A percentile compares a stretch with the other conserved stretches of the same genome.
phyloP scores from a whole-genome alignment of 2,888 invertebrate species.

The Diarsia rubi region DNA sequence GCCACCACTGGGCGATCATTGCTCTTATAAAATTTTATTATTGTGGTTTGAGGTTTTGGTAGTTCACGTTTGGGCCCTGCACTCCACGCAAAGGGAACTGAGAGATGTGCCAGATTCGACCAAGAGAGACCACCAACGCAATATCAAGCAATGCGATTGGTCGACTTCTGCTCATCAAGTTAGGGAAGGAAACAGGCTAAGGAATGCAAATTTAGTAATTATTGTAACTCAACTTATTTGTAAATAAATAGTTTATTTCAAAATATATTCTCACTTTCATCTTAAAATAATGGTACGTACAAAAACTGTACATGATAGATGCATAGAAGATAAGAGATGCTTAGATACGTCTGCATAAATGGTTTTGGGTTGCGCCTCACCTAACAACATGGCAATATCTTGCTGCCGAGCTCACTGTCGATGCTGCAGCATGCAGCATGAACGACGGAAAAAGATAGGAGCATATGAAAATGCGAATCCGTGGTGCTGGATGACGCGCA shows the following conservation, averaged over 20 bases:
- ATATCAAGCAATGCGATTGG: neutral
- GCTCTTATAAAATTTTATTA: too few relatives aligned
- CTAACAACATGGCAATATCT: neutral
- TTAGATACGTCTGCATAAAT: neutral
- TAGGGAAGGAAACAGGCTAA: too few relatives aligned
- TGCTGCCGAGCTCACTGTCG: too few relatives aligned
- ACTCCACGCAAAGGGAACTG: neutral
- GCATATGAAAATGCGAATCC: neutral
- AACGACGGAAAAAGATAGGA: neutral
- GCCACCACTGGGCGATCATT: too few relatives aligned
- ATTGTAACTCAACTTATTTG: neutral
- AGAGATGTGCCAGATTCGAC: neutral
- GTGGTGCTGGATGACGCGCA: neutral
- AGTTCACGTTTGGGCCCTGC: neutral
- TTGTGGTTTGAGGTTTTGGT: neutral
- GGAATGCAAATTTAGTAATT: neutral
- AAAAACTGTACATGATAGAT: neutral
- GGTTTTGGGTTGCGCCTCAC: neutral
- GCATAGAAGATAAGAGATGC: too few relatives aligned
- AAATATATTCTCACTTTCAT: neutral
- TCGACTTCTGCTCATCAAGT: neutral
- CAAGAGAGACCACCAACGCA: neutral
- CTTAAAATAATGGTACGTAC: neutral
- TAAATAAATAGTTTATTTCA: slow-evolving; percentile 23
- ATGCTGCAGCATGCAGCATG: neutral